phyloP scores from a whole-genome alignment of 1,140 invertebrate species.

The Cylas formicarius region DNA sequence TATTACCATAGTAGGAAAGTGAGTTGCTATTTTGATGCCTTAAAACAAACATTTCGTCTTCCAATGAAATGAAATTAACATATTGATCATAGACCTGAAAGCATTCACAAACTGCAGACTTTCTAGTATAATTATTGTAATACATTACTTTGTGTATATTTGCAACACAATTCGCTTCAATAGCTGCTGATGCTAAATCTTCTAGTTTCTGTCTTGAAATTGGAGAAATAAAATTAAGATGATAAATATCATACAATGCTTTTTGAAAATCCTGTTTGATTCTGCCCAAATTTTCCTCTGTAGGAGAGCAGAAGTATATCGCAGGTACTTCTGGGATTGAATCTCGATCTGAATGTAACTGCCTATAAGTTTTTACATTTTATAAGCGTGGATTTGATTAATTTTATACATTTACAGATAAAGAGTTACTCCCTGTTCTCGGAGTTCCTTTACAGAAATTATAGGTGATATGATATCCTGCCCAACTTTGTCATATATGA shows the following conservation, averaged over 20 bases:
- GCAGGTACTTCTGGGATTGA: slow-evolving; percentile 96
- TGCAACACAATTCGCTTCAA: slow-evolving; percentile 79
- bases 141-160: slow-evolving; percentile 78
- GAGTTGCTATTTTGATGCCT: slow-evolving; percentile 85
- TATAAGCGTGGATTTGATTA: neutral
- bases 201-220: slow-evolving; percentile 92
- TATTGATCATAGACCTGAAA: slow-evolving; percentile 88
- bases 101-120: slow-evolving; percentile 6
- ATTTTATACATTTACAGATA: slow-evolving; percentile 71
- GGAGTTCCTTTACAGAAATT: slow-evolving; percentile 89
- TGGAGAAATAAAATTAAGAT: slow-evolving; percentile 96
- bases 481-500: slow-evolving; percentile 92
- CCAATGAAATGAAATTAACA: slow-evolving; percentile 95
- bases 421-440: slow-evolving; percentile 93
- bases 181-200: slow-evolving; percentile 85
- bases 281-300: slow-evolving; percentile 90
- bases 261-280: slow-evolving; percentile 91
- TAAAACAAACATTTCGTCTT: slow-evolving; percentile 95
- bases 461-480: slow-evolving; percentile 98
- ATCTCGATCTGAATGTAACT: slow-evolving; percentile 90
- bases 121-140: slow-evolving; percentile 9
- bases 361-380: slow-evolving; percentile 48
- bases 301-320: slow-evolving; percentile 97
- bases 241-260: slow-evolving; percentile 90
- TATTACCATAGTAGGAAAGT: slow-evolving; percentile 85